Conservation (phyloP, 2,113 vertebrate species). For the Steatornis caripensis region DNA sequence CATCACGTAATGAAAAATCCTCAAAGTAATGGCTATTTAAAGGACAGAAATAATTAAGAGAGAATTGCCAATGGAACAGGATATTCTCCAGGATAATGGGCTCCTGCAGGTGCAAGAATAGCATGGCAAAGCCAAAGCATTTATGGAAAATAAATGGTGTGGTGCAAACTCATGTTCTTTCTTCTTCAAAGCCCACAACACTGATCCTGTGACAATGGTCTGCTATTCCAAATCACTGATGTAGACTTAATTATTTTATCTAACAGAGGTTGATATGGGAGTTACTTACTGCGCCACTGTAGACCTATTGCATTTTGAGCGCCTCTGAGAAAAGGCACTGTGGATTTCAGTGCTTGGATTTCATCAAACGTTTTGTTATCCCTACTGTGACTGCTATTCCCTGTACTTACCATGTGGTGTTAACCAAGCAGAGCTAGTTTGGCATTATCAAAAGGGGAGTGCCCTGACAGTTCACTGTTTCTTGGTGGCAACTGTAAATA, state of each 20-base stretch:
- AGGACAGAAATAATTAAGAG: slow-evolving; percentile 71
- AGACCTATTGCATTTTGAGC: slow-evolving; percentile 20
- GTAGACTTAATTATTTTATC: slow-evolving; percentile 60
- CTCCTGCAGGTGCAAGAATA: slow-evolving; percentile 66
- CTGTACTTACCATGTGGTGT: background rate
- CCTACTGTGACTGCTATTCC: slow-evolving; percentile 30
- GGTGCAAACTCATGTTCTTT: slow-evolving; percentile 43
- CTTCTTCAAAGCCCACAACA: slow-evolving; percentile 45
- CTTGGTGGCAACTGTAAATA: slow-evolving; percentile 34
- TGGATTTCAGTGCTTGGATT: slow-evolving; percentile 31
- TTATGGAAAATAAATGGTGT: slow-evolving; percentile 66
- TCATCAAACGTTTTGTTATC: background rate
- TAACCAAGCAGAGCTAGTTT: background rate
- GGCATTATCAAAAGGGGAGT: background rate
- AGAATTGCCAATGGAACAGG: slow-evolving; percentile 63
- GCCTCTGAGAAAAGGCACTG: background rate
- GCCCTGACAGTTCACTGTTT: background rate
- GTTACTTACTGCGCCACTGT: background rate
- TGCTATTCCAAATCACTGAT: slow-evolving; percentile 44
- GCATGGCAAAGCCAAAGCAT: slow-evolving; percentile 31
- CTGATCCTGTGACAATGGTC: slow-evolving; percentile 10
- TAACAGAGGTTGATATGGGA: background rate
- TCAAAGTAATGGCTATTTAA: slow-evolving; percentile 49
- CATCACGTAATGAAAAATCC: slow-evolving; percentile 49
- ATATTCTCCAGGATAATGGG: slow-evolving; percentile 61